A percentile compares a stretch with the other conserved stretches of the same genome.
These are phyloP conservation scores for Drosophila truncata DNA, from an alignment of 1,140 invertebrate species.

Conservation along the genomic window DNA sequence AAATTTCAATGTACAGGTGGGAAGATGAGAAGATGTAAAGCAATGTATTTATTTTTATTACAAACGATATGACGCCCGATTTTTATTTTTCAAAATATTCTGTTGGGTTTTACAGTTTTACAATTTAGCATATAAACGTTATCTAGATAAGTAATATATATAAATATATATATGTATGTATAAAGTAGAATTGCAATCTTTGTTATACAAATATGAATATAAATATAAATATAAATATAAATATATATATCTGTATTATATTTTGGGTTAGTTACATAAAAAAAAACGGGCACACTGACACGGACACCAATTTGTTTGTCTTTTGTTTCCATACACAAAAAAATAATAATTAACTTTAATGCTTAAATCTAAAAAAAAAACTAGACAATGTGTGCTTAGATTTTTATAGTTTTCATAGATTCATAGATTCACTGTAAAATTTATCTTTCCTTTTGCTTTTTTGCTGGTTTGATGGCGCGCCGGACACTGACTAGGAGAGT, in stretches of 20 bases:
- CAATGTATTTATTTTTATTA: conserved; percentile 38
- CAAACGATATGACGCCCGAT: conserved; percentile 48
- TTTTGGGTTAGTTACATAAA: not conserved
- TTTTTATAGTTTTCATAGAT: conserved; percentile 16
- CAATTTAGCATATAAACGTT: conserved; percentile 48
- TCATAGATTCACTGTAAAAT: conserved; percentile 13
- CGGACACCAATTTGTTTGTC: conserved; percentile 16
- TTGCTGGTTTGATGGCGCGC: conserved; percentile 14
- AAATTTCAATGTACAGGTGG: conserved; percentile 42
- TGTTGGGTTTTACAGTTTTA: conserved; percentile 54
- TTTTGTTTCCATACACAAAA: conserved; percentile 7
- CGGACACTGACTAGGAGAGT: conserved; percentile 38
- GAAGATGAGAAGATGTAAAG: not conserved
- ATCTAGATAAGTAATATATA: conserved; percentile 52
- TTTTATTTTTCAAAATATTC: conserved; percentile 48
- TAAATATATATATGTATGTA: conserved; percentile 7
- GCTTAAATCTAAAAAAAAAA: conserved; percentile 32
- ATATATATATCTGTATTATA: no score
- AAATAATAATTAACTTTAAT: conserved; percentile 25
- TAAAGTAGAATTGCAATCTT: conserved; percentile 56
- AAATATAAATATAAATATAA: conserved; percentile 35
- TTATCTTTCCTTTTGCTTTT: no score
- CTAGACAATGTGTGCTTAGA: conserved; percentile 16
- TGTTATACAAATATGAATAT: conserved; percentile 59
- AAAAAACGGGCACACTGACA: conserved; percentile 13